A percentile compares a stretch with the other conserved stretches of the same genome.
Conservation (phyloP, 2,797 vertebrate species). For the Protonibea diacanthus region DNA sequence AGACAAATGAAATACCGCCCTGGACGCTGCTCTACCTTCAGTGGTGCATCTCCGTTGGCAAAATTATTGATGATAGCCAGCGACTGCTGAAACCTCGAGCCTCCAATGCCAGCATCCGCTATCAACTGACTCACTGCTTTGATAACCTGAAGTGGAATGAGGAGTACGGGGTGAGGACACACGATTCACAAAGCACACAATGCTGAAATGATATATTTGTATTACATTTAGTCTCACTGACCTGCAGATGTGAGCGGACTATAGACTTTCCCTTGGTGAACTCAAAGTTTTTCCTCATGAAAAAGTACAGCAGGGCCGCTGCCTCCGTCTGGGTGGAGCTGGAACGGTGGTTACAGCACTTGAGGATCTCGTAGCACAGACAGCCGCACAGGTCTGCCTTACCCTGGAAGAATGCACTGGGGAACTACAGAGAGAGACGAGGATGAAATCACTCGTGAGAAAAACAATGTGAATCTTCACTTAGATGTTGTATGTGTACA, state of each 20-base stretch:
- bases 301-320: constrained; percentile 95
- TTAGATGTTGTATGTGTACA: not conserved
- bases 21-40: constrained; percentile 86
- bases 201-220: not conserved
- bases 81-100: constrained; percentile 97
- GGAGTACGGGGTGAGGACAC: not conserved
- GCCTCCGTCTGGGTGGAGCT: constrained; percentile 96
- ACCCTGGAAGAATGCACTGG: constrained; percentile 96
- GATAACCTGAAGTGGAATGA: constrained; percentile 88
- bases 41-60: constrained; percentile 96
- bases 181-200: not conserved
- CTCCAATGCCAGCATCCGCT: constrained; percentile 96
- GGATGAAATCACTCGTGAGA: not conserved
- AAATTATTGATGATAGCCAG: constrained; percentile 99
- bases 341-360: constrained; percentile 98
- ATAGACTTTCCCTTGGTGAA: constrained; percentile 98
- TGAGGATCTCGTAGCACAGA: constrained; percentile 97
- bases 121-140: constrained; percentile 98
- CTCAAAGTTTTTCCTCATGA: constrained; percentile 99
- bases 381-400: constrained; percentile 96
- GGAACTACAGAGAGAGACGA: constrained; percentile 86
- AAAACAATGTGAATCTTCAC: not conserved
- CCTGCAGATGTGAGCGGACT: constrained; percentile 98
- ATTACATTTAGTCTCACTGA: constrained; percentile 67
- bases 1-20: not conserved